These are phyloP conservation scores for Paracentrotus lividus DNA, from an alignment of 53 echinoderm and acorn worm genomes.

Conservation along the genomic window DNA sequence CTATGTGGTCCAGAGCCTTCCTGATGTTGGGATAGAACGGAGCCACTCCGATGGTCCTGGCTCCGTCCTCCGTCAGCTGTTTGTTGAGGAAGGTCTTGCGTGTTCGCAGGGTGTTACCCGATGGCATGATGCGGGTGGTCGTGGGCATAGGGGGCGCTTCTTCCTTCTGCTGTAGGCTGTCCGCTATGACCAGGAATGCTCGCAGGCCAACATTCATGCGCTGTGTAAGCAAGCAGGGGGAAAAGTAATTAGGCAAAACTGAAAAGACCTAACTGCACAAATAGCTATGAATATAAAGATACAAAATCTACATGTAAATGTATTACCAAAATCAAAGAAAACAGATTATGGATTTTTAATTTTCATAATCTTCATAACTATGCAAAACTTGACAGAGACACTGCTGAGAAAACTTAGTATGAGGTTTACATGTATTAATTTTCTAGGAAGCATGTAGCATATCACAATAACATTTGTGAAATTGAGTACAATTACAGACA, in stretches of 20 bases:
- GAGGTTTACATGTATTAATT: too few relatives aligned
- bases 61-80: slow-evolving; percentile 97
- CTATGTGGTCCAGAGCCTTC: slow-evolving; percentile 92
- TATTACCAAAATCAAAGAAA: too few relatives aligned
- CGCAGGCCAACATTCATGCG: slow-evolving; percentile 99
- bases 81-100: slow-evolving; percentile 97
- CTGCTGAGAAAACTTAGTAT: too few relatives aligned
- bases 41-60: slow-evolving; percentile 89
- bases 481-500: too few relatives aligned
- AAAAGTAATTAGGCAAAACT: background rate
- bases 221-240: slow-evolving; percentile 51
- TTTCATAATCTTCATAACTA: too few relatives aligned
- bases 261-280: background rate
- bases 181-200: slow-evolving; percentile 96
- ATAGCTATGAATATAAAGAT: background rate
- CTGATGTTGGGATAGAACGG: slow-evolving; percentile 88
- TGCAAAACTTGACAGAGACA: too few relatives aligned
- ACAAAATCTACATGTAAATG: background rate
- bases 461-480: too few relatives aligned
- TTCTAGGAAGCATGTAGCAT: too few relatives aligned
- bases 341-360: too few relatives aligned
- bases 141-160: slow-evolving; percentile 98
- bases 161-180: slow-evolving; percentile 97
- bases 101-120: slow-evolving; percentile 95
- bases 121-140: slow-evolving; percentile 98